Evolutionary conservation across 2,113 vertebrate genomes (phyloP).

Genomic region (Nibea albiflora): DNA sequence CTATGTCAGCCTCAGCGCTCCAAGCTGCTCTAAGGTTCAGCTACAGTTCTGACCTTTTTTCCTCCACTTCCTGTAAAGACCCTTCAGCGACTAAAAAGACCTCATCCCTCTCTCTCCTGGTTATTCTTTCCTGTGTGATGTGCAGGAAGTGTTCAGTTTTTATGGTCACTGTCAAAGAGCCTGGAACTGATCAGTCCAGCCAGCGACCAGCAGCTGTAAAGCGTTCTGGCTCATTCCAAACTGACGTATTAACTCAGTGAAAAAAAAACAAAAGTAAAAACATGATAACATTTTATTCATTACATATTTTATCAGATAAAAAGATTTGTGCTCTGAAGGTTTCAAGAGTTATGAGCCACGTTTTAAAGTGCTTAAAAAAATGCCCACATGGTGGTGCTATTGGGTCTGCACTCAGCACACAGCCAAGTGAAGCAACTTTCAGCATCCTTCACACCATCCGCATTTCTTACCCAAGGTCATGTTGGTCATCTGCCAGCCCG

Average conservation of each 20-base stretch:
- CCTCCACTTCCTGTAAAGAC: neutral
- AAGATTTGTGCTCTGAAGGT: neutral
- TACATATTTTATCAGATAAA: neutral
- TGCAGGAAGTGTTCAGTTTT: too few relatives aligned
- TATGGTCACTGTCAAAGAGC: too few relatives aligned
- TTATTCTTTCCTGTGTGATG: too few relatives aligned
- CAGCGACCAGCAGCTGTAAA: neutral
- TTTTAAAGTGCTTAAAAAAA: neutral
- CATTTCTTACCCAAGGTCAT: conserved; percentile 92
- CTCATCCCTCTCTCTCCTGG: too few relatives aligned
- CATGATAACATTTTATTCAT: too few relatives aligned
- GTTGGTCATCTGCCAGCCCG: conserved; percentile 93
- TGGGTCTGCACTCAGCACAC: neutral
- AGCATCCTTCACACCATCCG: too few relatives aligned
- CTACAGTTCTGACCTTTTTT: too few relatives aligned
- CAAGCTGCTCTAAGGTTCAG: too few relatives aligned
- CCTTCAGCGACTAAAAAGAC: neutral
- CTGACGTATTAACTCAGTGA: too few relatives aligned
- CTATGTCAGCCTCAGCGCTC: too few relatives aligned
- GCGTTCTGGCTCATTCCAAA: too few relatives aligned
- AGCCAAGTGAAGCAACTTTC: neutral
- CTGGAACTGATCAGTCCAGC: too few relatives aligned
- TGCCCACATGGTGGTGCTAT: neutral
- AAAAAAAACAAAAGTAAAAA: neutral
- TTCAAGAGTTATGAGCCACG: neutral